Evolutionary conservation across 2,113 vertebrate species (phyloP), one percentile per base, ranked within the genome.

Genomic region (Nothobranchius furzeri): DNA sequence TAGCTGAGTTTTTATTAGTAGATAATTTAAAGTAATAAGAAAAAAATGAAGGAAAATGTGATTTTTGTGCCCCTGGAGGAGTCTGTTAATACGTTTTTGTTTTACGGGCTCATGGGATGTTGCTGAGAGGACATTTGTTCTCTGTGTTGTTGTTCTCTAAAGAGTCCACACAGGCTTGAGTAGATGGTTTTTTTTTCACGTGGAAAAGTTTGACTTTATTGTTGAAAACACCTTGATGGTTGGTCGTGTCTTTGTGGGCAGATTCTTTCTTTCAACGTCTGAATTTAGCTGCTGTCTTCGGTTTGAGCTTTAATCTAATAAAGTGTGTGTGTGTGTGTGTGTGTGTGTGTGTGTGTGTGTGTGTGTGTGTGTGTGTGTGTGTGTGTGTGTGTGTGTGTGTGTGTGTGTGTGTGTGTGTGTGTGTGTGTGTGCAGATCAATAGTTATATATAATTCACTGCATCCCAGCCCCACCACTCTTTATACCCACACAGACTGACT

Each of bases 381-480:
- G 30, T 30, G 30, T 30, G 30, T 30, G 2, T 30, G 30, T 30
- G 30, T 30, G 30, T 71, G 56, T 72, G 66, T 73, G 76, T 61
- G 2, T 83, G 77, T 68, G 37, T 83, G 77, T 68, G 47, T 76
- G 20, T 75, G 52, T 54, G 50, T 15, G 15, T 9, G 24, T 74
- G 49, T 74, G 56, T 72, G 66, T 73, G 76, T 61, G 82, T 49
- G 68, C 78, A 96, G 97, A 98, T 98, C 97, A 98, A 98, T 98
- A 98, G 94, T 94, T 94, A 98, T 98, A 96, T 97, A 98, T 98
- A 97, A 98, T 98, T 98, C 96, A 98, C 96, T 96, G 95, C 95
- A 92, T 94, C 93, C 95, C 94, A 92, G 95, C 95, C 95, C 94
- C 95, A 95, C 94, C 95, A 95, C 94, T 95, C 95, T 97, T 98